Percentiles rank a stretch among this genome's conserved stretches.
These are phyloP conservation scores for Eunapius fragilis DNA, from an alignment of 37 sponge, comb jelly and placozoan species.

Conservation along the genomic window DNA sequence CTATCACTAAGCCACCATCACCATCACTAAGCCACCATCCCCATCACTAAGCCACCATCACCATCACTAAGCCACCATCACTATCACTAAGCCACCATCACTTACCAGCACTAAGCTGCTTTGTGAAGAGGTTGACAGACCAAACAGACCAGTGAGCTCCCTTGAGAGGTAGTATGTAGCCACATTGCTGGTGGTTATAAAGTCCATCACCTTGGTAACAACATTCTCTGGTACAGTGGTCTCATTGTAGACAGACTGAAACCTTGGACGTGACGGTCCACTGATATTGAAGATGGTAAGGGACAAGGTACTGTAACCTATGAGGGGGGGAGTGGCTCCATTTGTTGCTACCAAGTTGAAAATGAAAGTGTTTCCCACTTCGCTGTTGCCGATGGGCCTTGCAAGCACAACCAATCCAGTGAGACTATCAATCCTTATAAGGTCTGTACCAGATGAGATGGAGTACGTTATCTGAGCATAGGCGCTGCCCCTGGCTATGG, in stretches of 20 bases:
- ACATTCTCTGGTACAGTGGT: background rate
- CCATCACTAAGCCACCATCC: too few species aligned
- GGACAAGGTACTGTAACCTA: background rate
- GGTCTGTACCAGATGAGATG: slow-evolving; percentile 1
- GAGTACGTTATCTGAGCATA: slow-evolving; percentile 26
- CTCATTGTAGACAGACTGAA: background rate
- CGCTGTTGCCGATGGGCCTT: background rate
- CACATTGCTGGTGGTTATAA: background rate
- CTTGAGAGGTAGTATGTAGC: background rate
- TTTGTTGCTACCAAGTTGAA: slow-evolving; percentile 37
- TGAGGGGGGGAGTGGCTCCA: background rate
- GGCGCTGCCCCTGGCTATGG: slow-evolving; percentile 30
- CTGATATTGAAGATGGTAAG: background rate
- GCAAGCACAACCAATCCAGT: background rate
- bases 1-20: too few species aligned
- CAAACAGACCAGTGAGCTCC: background rate
- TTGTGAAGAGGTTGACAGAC: too few species aligned
- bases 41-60: too few species aligned
- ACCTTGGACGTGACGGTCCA: background rate
- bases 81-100: too few species aligned
- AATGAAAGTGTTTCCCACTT: background rate
- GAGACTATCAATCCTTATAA: background rate
- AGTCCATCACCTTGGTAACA: background rate
- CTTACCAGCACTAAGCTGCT: too few species aligned
- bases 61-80: too few species aligned